Percentiles rank a stretch among this genome's conserved stretches.
phyloP scores from a whole-genome alignment of 2,797 vertebrate genomes.

The Aselliscus stoliczkanus region DNA sequence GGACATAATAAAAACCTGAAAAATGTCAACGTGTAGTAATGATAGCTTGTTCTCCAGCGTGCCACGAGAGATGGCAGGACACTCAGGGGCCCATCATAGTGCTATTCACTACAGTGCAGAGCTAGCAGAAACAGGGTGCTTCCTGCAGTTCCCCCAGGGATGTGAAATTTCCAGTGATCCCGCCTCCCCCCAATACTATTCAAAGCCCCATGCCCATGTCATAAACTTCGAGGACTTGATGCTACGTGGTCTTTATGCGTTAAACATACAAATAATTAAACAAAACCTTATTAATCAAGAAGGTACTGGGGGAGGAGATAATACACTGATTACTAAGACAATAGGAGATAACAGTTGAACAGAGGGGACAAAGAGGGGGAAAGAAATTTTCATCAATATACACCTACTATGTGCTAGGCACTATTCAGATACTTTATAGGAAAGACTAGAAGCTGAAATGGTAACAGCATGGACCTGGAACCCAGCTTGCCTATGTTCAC shows the following conservation, averaged over 20 bases:
- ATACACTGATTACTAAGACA: neutral
- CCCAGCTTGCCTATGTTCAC: neutral
- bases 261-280: neutral
- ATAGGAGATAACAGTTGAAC: neutral
- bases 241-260: neutral
- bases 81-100: neutral
- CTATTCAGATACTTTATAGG: neutral
- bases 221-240: neutral
- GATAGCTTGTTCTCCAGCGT: neutral
- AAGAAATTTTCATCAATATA: neutral
- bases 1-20: neutral
- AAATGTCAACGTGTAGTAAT: neutral
- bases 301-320: neutral
- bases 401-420: too few species aligned
- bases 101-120: neutral
- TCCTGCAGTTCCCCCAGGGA: neutral
- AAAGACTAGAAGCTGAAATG: neutral
- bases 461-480: neutral
- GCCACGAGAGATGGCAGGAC: neutral
- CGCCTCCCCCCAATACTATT: neutral
- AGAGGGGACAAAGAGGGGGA: neutral
- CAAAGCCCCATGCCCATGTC: neutral
- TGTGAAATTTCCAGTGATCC: neutral
- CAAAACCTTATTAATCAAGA: neutral
- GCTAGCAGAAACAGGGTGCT: neutral